Base-by-base conservation (phyloP, 2,113 vertebrate genomes). In the Symphodus melops region DNA sequence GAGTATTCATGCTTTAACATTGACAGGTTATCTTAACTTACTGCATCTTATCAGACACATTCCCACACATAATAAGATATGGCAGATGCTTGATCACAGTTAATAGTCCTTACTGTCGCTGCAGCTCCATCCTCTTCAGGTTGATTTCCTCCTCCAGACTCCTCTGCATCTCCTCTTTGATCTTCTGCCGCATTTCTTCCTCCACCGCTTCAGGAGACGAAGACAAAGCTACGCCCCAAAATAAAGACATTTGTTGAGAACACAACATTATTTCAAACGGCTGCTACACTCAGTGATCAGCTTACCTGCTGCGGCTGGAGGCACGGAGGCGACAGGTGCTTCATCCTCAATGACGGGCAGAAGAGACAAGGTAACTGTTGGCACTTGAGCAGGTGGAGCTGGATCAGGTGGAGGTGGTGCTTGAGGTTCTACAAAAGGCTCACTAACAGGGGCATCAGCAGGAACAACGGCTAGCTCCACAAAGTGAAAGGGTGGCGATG, bases 61-160 rank as follows among this genome's bases (percentile, higher is more conserved):
- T 28, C 28, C 1, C 28, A 33, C 28, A 33, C 28, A 3, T 33
- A 33, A 33, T 33, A 33, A 4, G 28, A 33, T 3, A 33, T 33
- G 28, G 3, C 51, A 79, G 1, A 73, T 1, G 19, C 46, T 8
- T 48, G 5, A 2, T 52, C 2, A 44, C 25, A 41, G 17, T 41
- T 4, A 20, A 8, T 10, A 49, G 21, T 54, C 14, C 89, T 90
- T 82, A 94, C 93, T 91, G 86, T 82, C 49, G 76, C 36, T 86
- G 91, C 41, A 94, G 90, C 55, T 88, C 82, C 53, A 74, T 70
- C 71, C 86, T 82, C 80, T 10, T 90, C 78, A 77, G 82, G 52
- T 42, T 77, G 37, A 93, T 88, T 73, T 93, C 91, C 51, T 91
- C 85, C 71, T 91, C 85, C 75, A 94, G 79, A 58, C 70, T 69